Conservation (phyloP, 2,797 vertebrate genomes). For the Falco rusticolus region DNA sequence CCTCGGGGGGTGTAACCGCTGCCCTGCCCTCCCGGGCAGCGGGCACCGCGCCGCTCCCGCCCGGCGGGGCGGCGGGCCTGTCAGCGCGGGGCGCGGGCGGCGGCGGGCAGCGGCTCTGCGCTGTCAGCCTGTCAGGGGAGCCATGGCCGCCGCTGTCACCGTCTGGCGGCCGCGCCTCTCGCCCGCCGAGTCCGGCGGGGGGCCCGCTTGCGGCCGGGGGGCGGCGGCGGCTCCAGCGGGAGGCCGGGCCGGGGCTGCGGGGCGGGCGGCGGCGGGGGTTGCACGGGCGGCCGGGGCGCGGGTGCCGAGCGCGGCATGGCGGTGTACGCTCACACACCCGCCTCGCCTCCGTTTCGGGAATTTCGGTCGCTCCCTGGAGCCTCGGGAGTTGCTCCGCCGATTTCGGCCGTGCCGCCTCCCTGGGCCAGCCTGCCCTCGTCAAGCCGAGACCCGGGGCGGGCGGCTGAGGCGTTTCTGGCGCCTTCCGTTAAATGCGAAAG, state of each 20-base stretch:
- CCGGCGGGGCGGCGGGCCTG: too few species aligned
- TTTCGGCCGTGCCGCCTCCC: not conserved
- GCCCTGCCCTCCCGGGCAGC: not conserved
- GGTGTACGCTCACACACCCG: not conserved
- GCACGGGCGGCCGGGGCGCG: not conserved
- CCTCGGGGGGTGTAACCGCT: not conserved
- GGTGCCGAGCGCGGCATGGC: constrained; percentile 24
- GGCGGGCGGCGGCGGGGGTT: not conserved
- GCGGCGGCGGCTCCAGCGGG: not conserved
- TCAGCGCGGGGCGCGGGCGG: not conserved
- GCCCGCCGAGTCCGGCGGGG: not conserved
- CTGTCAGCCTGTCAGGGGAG: constrained; percentile 16
- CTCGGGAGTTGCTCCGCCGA: not conserved
- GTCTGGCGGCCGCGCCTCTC: not conserved
- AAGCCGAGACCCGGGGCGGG: not conserved
- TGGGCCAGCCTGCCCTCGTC: not conserved
- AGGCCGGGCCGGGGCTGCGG: not conserved
- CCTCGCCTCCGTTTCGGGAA: constrained; percentile 21
- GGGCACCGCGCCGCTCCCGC: not conserved
- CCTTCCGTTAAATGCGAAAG: not conserved
- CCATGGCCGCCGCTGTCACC: constrained; percentile 49
- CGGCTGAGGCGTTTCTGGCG: not conserved
- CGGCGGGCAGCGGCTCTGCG: not conserved
- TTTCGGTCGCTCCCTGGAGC: constrained; percentile 12
- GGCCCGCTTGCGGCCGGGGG: too few species aligned